These are phyloP conservation scores for Lophochroa leadbeateri DNA, from an alignment of 2,113 vertebrate species.

Conservation along the genomic window DNA sequence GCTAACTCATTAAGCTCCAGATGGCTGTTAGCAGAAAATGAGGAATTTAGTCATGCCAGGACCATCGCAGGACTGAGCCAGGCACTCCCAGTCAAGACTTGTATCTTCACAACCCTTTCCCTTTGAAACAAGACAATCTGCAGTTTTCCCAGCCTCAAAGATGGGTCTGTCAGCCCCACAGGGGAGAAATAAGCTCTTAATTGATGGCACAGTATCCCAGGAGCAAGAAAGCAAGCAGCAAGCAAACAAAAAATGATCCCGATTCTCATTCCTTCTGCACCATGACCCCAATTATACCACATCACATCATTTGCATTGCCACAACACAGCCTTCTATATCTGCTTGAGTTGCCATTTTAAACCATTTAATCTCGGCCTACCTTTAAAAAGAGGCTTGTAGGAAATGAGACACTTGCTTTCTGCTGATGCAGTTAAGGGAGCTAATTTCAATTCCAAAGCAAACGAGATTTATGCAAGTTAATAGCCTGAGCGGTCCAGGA, in stretches of 20 bases:
- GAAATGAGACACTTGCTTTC: slow-evolving; percentile 22
- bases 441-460: slow-evolving; percentile 48
- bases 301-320: not conserved
- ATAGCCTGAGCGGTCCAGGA: not conserved
- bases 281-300: not conserved
- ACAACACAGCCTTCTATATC: not conserved
- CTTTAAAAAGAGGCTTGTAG: not conserved
- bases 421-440: slow-evolving; percentile 38
- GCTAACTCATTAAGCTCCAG: not conserved
- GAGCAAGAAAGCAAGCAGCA: not conserved
- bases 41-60: not conserved
- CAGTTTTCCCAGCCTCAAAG: not conserved
- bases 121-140: not conserved
- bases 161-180: not conserved
- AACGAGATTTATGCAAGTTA: slow-evolving; percentile 39
- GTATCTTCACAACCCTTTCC: not conserved
- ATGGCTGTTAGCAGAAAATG: not conserved
- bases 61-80: not conserved
- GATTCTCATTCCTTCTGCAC: slow-evolving; percentile 10
- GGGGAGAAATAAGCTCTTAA: slow-evolving; percentile 10
- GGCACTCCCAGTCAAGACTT: not conserved
- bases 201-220: not conserved
- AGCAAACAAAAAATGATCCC: not conserved
- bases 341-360: not conserved
- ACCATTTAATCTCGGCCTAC: slow-evolving; percentile 21